Evolutionary conservation across 2,113 vertebrate genomes (phyloP).

Genomic region (Empidonax alnorum): DNA sequence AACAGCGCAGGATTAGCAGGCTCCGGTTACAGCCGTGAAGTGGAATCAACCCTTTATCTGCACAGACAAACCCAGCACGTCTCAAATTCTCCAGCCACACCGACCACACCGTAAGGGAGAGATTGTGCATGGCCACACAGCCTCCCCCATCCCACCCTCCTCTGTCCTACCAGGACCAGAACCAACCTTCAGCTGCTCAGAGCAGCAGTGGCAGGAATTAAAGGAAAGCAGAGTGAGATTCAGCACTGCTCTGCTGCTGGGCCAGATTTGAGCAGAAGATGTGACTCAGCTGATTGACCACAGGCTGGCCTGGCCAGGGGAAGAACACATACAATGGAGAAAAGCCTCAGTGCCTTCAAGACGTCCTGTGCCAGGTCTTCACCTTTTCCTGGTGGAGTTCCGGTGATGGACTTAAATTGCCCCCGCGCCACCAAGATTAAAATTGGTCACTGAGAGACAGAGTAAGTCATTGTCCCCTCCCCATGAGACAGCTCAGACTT

Average conservation of each 20-base stretch:
- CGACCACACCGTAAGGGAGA: neutral
- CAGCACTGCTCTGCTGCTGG: neutral
- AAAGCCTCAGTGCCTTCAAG: neutral
- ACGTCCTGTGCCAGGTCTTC: neutral
- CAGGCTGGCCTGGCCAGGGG: neutral
- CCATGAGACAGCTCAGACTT: neutral
- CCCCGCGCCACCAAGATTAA: neutral
- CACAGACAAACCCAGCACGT: neutral
- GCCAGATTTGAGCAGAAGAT: neutral
- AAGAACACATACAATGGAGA: neutral
- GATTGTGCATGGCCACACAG: accelerated
- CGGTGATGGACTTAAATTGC: neutral
- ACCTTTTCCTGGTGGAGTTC: neutral
- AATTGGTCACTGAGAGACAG: neutral
- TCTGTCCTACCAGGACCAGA: neutral
- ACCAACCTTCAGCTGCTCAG: neutral
- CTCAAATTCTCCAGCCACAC: neutral
- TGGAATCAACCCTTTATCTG: conserved; percentile 30
- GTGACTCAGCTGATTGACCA: conserved; percentile 17
- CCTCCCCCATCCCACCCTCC: neutral
- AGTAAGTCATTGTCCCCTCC: accelerated
- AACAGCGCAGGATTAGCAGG: conserved; percentile 60
- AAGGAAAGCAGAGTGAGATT: neutral
- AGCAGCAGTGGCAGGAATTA: neutral
- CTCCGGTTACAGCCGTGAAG: conserved; percentile 43